phyloP scores from a whole-genome alignment of 2,113 vertebrate species.

The Poecilia latipinna region DNA sequence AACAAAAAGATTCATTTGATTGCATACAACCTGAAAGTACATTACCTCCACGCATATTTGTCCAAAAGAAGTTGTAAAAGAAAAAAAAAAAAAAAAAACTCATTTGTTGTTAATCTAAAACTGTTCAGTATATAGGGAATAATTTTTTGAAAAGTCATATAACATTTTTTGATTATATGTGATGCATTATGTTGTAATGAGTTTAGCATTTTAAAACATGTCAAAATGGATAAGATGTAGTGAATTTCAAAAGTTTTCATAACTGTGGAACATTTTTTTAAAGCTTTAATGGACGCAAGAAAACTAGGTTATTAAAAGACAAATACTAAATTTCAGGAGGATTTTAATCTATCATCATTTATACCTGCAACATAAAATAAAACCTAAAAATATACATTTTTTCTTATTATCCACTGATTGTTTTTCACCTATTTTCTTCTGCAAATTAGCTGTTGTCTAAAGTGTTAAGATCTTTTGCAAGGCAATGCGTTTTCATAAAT shows the following conservation, averaged over 20 bases:
- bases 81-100: not conserved
- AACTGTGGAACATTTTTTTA: not conserved
- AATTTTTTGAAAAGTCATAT: not conserved
- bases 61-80: not conserved
- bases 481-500: conserved; percentile 10
- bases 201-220: not conserved
- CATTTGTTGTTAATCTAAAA: not conserved
- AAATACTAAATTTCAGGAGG: too few relatives aligned
- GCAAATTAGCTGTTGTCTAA: not conserved
- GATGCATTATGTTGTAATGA: not conserved
- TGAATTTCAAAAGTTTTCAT: not conserved
- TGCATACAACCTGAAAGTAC: not conserved
- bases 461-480: not conserved
- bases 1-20: too few relatives aligned
- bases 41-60: not conserved
- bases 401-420: not conserved
- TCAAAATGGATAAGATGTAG: not conserved
- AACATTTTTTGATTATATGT: not conserved
- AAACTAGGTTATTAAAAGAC: too few relatives aligned
- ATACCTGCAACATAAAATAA: not conserved
- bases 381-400: not conserved
- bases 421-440: not conserved
- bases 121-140: not conserved
- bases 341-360: not conserved
- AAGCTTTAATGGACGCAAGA: not conserved